phyloP scores from a whole-genome alignment of 2,888 invertebrate species.

The Chaitophorus viminalis region DNA sequence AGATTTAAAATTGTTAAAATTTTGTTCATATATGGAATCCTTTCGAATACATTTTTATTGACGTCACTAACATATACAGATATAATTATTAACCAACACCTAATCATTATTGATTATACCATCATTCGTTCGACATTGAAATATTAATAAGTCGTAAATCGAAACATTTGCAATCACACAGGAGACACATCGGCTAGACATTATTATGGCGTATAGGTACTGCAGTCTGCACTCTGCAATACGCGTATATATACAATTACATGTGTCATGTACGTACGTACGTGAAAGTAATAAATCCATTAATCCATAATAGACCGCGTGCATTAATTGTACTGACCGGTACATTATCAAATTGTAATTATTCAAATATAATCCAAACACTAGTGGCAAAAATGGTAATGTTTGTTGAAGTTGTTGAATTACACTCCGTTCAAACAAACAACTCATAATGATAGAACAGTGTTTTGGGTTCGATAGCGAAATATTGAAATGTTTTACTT shows the following conservation, averaged over 20 bases:
- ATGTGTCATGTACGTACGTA: background rate
- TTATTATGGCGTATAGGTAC: background rate
- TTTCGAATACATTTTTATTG: background rate
- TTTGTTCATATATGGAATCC: background rate
- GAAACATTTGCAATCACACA: background rate
- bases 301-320: background rate
- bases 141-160: background rate
- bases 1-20: too few relatives aligned
- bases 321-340: background rate
- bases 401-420: background rate
- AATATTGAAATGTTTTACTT: background rate
- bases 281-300: background rate
- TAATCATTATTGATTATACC: background rate
- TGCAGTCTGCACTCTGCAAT: background rate
- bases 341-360: background rate
- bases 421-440: background rate
- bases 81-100: background rate
- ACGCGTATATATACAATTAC: background rate
- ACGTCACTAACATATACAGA: background rate
- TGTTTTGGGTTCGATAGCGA: background rate
- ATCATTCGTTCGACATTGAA: background rate
- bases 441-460: background rate
- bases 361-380: background rate
- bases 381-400: background rate
- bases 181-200: background rate